A percentile compares a stretch with the other conserved stretches of the same genome.
These are phyloP conservation scores for Bombylius major DNA, from an alignment of 2,888 invertebrate genomes.

Conservation along the genomic window DNA sequence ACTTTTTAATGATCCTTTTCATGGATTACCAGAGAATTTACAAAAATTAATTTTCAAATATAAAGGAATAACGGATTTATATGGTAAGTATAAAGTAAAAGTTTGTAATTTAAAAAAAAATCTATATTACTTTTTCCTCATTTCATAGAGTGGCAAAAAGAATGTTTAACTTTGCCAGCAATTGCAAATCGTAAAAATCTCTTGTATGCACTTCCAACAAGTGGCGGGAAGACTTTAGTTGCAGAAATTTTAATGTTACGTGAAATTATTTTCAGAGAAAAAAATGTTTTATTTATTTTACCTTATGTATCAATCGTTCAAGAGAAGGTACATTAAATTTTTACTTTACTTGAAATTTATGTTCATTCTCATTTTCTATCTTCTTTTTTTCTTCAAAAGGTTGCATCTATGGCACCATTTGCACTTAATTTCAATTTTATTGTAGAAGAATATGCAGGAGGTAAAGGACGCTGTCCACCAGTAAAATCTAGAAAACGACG, in stretches of 20 bases:
- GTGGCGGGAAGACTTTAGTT: conserved; percentile 94
- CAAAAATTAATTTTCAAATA: conserved; percentile 57
- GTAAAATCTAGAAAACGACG: conserved; percentile 59
- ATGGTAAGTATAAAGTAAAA: conserved; percentile 44
- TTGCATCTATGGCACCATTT: conserved; percentile 58
- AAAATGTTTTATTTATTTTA: conserved; percentile 77
- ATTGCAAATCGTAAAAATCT: conserved; percentile 62
- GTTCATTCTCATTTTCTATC: neutral
- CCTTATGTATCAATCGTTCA: conserved; percentile 96
- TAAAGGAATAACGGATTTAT: conserved; percentile 67
- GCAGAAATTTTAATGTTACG: conserved; percentile 88
- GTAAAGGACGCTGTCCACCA: conserved; percentile 80
- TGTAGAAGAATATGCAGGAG: conserved; percentile 90
- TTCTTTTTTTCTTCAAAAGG: conserved; percentile 15
- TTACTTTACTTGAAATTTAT: too few species aligned
- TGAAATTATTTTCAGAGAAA: conserved; percentile 66
- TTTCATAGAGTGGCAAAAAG: conserved; percentile 80
- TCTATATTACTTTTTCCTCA: neutral
- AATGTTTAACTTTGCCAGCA: conserved; percentile 71
- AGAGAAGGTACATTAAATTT: conserved; percentile 60
- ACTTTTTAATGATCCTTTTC: conserved; percentile 43
- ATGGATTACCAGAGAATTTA: conserved; percentile 62
- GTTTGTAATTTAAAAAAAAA: neutral
- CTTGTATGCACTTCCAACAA: conserved; percentile 87
- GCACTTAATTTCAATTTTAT: conserved; percentile 77